phyloP scores from a whole-genome alignment of 2,113 vertebrate species.

The Oryzias curvinotus region DNA sequence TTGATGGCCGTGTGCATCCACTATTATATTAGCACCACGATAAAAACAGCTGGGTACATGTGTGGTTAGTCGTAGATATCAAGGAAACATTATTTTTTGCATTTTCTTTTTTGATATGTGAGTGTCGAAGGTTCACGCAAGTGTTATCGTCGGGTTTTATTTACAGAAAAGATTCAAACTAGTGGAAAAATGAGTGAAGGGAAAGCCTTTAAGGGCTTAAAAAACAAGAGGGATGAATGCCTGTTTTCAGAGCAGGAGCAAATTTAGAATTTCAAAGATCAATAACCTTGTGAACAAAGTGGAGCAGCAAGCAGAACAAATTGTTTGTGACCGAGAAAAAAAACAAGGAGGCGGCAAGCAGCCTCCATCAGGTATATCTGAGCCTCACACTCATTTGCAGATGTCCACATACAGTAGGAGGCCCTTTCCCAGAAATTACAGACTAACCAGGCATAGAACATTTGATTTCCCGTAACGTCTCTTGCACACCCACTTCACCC shows the following conservation, averaged over 20 bases:
- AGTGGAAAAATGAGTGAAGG: too few relatives aligned
- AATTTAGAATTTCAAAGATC: too few relatives aligned
- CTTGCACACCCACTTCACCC: slow-evolving; percentile 11
- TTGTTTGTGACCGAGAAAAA: slow-evolving; percentile 42
- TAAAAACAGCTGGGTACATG: slow-evolving; percentile 27
- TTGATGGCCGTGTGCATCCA: slow-evolving; percentile 47
- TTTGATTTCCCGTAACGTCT: slow-evolving; percentile 51
- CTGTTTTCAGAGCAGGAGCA: too few relatives aligned
- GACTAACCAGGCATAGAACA: slow-evolving; percentile 18
- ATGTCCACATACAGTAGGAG: slow-evolving; percentile 12
- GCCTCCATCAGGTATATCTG: slow-evolving; percentile 33
- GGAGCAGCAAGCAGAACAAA: slow-evolving; percentile 26
- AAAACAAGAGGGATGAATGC: too few relatives aligned
- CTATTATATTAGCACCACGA: slow-evolving; percentile 66
- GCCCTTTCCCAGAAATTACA: slow-evolving; percentile 53
- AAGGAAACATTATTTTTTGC: background rate
- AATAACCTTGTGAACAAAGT: slow-evolving; percentile 4
- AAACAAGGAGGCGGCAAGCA: slow-evolving; percentile 13
- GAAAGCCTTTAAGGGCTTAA: too few relatives aligned
- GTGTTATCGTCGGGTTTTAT: background rate
- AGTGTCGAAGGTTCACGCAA: background rate
- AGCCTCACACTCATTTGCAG: slow-evolving; percentile 33
- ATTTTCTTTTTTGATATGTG: background rate
- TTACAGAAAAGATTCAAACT: too few relatives aligned
- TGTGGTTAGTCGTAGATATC: background rate